phyloP scores from a whole-genome alignment of 2,888 invertebrate genomes.

The Carpatolechia fugitivella region DNA sequence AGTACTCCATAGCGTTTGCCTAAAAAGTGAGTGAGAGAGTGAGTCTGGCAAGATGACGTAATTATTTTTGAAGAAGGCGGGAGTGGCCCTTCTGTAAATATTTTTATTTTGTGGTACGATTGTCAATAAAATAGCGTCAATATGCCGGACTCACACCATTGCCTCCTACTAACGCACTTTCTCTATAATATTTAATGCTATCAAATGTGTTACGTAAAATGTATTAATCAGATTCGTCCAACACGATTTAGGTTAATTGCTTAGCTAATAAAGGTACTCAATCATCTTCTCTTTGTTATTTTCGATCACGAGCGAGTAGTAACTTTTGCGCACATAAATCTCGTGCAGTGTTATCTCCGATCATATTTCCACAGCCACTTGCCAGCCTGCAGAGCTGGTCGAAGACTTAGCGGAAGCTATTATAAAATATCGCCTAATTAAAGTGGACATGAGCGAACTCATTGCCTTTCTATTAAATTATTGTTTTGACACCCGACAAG shows the following conservation, averaged over 20 bases:
- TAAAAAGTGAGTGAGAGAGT: no score
- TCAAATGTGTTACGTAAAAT: slow-evolving; percentile 3
- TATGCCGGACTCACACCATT: no score
- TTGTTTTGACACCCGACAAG: slow-evolving; percentile 48
- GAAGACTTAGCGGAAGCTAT: slow-evolving; percentile 49
- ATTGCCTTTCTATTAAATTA: slow-evolving; percentile 46
- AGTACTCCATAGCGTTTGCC: no score
- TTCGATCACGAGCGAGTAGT: slow-evolving; percentile 31
- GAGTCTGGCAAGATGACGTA: no score
- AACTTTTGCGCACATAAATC: slow-evolving; percentile 39
- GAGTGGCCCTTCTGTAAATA: no score
- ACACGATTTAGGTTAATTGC: slow-evolving; percentile 43
- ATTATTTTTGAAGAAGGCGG: no score
- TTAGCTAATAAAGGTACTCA: slow-evolving; percentile 37
- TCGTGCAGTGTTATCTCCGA: slow-evolving; percentile 38
- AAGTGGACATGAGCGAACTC: slow-evolving; percentile 35
- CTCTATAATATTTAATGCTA: slow-evolving; percentile 3
- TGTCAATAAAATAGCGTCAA: no score
- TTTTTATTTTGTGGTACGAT: no score
- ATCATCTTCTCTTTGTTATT: slow-evolving; percentile 40
- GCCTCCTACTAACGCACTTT: no score
- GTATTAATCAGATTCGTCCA: slow-evolving; percentile 27
- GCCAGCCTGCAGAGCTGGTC: slow-evolving; percentile 27
- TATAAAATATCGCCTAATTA: slow-evolving; percentile 54
- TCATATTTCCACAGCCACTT: slow-evolving; percentile 38